These are phyloP conservation scores for Macrosteles quadrilineatus DNA, from an alignment of 1,140 invertebrate genomes.

Conservation along the genomic window DNA sequence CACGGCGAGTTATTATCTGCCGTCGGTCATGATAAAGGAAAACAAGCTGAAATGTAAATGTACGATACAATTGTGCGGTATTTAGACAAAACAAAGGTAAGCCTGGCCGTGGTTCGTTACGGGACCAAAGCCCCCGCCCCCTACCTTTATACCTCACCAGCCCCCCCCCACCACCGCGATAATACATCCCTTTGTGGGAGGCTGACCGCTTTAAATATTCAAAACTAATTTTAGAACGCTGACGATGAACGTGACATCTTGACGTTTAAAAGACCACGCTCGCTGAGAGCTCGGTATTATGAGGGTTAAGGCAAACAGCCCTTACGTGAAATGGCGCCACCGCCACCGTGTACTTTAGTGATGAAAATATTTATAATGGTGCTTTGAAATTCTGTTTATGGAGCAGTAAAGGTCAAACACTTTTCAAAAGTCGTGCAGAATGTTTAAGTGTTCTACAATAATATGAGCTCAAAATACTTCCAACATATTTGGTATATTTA, in stretches of 20 bases:
- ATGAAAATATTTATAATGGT: too few relatives aligned
- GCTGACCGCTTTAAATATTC: conserved; percentile 6
- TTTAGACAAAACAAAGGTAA: conserved; percentile 20
- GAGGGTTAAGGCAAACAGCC: too few relatives aligned
- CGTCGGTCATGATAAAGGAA: background rate
- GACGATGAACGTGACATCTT: background rate
- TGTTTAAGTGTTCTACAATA: too few relatives aligned
- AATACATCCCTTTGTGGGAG: conserved; percentile 9
- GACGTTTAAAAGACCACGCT: background rate
- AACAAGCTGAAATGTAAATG: conserved; percentile 4
- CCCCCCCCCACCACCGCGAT: background rate
- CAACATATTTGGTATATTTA: too few relatives aligned
- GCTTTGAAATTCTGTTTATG: too few relatives aligned
- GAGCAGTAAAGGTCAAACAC: too few relatives aligned
- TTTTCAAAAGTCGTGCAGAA: too few relatives aligned
- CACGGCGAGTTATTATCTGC: background rate
- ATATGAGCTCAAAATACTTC: too few relatives aligned
- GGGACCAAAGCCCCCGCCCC: background rate
- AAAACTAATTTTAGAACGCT: conserved; percentile 10
- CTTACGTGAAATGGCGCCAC: too few relatives aligned
- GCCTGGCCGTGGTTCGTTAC: background rate
- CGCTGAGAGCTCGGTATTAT: too few relatives aligned
- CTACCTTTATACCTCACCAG: too few relatives aligned
- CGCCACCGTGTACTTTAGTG: too few relatives aligned
- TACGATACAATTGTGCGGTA: conserved; percentile 17